A percentile compares a stretch with the other conserved stretches of the same genome.
Evolutionary conservation across 2,888 invertebrate genomes (phyloP).

Genomic region (Busseola fusca): DNA sequence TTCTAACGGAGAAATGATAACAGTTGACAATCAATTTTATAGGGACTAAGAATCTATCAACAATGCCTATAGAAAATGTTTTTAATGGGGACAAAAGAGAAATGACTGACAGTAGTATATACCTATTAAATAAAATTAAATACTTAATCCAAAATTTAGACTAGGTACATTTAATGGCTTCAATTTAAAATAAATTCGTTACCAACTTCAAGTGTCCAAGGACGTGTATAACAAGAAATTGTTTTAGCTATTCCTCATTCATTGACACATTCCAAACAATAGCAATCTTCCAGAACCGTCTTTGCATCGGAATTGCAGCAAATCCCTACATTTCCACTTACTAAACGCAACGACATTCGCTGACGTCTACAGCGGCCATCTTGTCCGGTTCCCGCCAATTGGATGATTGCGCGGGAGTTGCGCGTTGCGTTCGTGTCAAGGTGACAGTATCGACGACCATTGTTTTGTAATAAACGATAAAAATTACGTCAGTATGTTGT

Average conservation of each 20-base stretch:
- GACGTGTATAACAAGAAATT: not conserved
- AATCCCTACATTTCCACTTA: slow-evolving; percentile 43
- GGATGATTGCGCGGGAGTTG: slow-evolving; percentile 82
- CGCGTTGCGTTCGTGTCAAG: slow-evolving; percentile 75
- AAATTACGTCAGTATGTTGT: slow-evolving; percentile 25
- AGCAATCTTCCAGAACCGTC: slow-evolving; percentile 32
- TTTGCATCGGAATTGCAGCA: slow-evolving; percentile 50
- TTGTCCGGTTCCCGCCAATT: slow-evolving; percentile 82
- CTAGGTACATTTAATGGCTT: not conserved
- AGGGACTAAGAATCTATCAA: not conserved
- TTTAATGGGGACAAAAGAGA: not conserved
- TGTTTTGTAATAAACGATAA: slow-evolving; percentile 55
- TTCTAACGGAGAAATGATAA: not conserved
- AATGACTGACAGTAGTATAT: not conserved
- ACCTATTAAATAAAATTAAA: too few species aligned
- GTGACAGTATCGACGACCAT: slow-evolving; percentile 67
- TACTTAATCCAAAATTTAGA: not conserved
- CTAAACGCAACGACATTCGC: slow-evolving; percentile 49
- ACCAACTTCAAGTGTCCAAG: not conserved
- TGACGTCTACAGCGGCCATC: slow-evolving; percentile 72
- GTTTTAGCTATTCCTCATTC: not conserved
- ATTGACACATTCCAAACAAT: not conserved
- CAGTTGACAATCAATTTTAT: not conserved
- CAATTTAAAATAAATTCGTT: not conserved
- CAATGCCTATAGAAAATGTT: not conserved